These are phyloP conservation scores for Aricia artaxerxes DNA, from an alignment of 2,888 invertebrate species.

Conservation along the genomic window DNA sequence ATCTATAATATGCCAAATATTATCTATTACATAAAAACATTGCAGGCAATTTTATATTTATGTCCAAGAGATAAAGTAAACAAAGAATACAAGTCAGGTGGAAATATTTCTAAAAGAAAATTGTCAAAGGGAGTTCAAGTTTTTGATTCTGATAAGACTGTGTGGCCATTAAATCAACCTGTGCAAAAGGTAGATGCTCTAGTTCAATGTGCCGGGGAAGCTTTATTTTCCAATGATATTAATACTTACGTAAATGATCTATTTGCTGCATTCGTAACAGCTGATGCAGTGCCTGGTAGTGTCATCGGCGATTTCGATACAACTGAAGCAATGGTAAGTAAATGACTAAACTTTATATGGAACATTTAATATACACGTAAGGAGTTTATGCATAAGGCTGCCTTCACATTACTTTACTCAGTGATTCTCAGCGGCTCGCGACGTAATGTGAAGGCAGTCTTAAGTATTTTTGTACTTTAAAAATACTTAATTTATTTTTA, in stretches of 20 bases:
- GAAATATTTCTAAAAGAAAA: slow-evolving; percentile 78
- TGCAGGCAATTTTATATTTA: slow-evolving; percentile 77
- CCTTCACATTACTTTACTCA: too few species aligned
- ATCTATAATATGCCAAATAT: slow-evolving; percentile 31
- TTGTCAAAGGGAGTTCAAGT: slow-evolving; percentile 85
- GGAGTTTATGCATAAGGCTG: background rate
- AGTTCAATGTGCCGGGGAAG: slow-evolving; percentile 86
- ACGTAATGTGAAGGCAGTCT: too few species aligned
- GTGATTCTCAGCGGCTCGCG: too few species aligned
- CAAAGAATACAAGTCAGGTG: slow-evolving; percentile 79
- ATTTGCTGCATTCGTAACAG: slow-evolving; percentile 85
- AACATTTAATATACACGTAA: background rate
- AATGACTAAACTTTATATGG: background rate
- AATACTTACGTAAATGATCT: slow-evolving; percentile 84
- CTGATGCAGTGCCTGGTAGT: slow-evolving; percentile 79
- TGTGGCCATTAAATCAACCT: slow-evolving; percentile 88
- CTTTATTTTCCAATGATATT: slow-evolving; percentile 88
- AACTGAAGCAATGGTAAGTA: slow-evolving; percentile 83
- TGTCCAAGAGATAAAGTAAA: slow-evolving; percentile 75
- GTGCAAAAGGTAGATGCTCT: slow-evolving; percentile 87
- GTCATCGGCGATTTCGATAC: slow-evolving; percentile 82
- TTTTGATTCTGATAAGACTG: slow-evolving; percentile 84
- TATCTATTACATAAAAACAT: slow-evolving; percentile 39
- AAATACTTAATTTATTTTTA: slow-evolving; percentile 49
- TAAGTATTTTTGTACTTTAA: too few species aligned